Conservation (phyloP, 2,797 vertebrate genomes). For the Lateolabrax maculatus region DNA sequence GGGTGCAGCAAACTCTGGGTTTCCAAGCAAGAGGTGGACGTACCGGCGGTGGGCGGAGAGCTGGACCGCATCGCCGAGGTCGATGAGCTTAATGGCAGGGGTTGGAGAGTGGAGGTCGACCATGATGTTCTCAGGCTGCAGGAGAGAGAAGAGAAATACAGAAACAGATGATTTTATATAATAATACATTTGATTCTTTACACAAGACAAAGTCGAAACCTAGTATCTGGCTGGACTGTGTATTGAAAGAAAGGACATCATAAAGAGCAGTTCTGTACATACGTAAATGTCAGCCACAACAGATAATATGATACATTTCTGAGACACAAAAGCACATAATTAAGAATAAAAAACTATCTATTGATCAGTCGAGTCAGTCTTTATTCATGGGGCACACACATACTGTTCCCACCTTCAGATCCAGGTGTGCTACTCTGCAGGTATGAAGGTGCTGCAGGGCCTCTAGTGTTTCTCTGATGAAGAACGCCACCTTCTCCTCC, state of each 20-base stretch:
- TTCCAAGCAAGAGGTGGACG: slow-evolving; percentile 95
- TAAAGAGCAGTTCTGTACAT: neutral
- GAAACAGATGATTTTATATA: too few species aligned
- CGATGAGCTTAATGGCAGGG: slow-evolving; percentile 93
- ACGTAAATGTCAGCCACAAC: neutral
- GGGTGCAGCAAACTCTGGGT: slow-evolving; percentile 96
- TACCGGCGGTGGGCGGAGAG: slow-evolving; percentile 94
- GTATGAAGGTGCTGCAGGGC: slow-evolving; percentile 97
- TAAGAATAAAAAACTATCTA: neutral
- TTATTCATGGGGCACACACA: neutral
- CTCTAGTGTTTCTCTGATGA: slow-evolving; percentile 94
- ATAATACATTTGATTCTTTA: too few species aligned
- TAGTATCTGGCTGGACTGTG: too few species aligned
- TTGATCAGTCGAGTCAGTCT: neutral
- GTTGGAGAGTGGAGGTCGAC: slow-evolving; percentile 92
- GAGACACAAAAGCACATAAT: neutral
- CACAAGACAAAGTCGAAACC: too few species aligned
- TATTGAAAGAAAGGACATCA: too few species aligned
- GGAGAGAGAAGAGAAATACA: slow-evolving; percentile 12
- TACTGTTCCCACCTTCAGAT: slow-evolving; percentile 91
- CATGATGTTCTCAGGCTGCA: slow-evolving; percentile 97
- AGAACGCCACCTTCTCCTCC: slow-evolving; percentile 98
- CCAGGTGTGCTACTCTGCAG: slow-evolving; percentile 95
- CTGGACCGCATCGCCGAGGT: slow-evolving; percentile 95
- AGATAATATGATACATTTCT: neutral